Conservation (phyloP, 2,113 vertebrate species). For the Romanogobio albipinnatus region DNA sequence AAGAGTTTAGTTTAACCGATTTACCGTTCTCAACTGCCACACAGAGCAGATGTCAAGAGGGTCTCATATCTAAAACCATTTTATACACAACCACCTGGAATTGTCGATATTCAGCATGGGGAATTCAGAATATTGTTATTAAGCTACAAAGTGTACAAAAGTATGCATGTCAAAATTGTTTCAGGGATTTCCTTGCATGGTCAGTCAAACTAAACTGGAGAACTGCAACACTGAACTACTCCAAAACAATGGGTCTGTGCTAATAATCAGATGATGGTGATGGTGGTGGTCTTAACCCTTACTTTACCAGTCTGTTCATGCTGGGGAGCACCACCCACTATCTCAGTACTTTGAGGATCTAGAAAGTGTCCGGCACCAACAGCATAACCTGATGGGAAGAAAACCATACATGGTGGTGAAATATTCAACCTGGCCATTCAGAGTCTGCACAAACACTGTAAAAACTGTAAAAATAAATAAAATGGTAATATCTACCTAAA, state of each 20-base stretch:
- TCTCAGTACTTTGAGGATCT: conserved; percentile 74
- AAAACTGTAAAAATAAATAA: background rate
- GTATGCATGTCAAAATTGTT: background rate
- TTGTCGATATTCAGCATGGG: background rate
- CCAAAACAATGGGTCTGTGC: background rate
- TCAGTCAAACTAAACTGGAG: background rate
- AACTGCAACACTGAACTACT: background rate
- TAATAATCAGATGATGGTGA: background rate
- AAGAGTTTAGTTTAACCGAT: conserved; percentile 27
- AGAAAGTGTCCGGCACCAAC: conserved; percentile 90
- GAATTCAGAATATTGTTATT: background rate
- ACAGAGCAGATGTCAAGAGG: background rate
- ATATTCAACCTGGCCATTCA: background rate
- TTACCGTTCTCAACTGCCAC: background rate
- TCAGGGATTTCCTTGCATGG: background rate
- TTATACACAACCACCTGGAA: background rate
- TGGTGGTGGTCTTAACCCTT: conserved; percentile 62
- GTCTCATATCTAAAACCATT: background rate
- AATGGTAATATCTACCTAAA: background rate
- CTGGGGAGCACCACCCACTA: conserved; percentile 92
- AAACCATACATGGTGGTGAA: background rate
- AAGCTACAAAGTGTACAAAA: background rate
- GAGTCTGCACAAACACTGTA: background rate
- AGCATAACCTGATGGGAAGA: conserved; percentile 83
- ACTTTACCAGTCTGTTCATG: conserved; percentile 93